Conservation (phyloP, 2,888 invertebrate genomes). For the Tetragonisca angustula region DNA sequence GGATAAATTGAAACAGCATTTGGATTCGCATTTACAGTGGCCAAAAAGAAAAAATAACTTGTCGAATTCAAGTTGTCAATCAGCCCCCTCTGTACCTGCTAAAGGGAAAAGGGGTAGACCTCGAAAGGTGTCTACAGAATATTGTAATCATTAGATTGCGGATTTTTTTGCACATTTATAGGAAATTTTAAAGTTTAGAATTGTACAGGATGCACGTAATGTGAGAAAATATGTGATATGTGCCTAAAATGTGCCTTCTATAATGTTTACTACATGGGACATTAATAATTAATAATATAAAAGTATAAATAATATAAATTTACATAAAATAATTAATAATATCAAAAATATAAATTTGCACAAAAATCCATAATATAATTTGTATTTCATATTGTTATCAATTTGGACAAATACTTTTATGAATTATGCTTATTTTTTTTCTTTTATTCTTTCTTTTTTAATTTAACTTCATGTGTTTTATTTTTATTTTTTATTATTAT, state of each 20-base stretch:
- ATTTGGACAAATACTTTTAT: not conserved
- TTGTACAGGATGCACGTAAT: too few species aligned
- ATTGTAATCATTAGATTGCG: too few species aligned
- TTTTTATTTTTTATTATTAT: not conserved
- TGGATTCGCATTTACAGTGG: slow-evolving; percentile 81
- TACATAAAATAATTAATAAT: too few species aligned
- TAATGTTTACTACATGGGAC: too few species aligned
- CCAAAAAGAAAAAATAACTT: slow-evolving; percentile 72
- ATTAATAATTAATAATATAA: too few species aligned
- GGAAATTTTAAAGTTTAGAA: too few species aligned
- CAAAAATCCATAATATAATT: not conserved
- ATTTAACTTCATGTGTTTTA: not conserved
- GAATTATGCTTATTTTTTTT: not conserved
- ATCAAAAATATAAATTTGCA: too few species aligned
- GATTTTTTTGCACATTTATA: too few species aligned
- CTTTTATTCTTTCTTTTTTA: not conserved
- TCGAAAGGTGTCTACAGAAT: slow-evolving; percentile 71
- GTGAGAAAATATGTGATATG: too few species aligned
- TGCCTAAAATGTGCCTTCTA: too few species aligned
- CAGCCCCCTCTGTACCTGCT: slow-evolving; percentile 58
- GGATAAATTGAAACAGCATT: slow-evolving; percentile 89
- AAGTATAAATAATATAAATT: too few species aligned
- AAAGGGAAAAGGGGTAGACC: slow-evolving; percentile 81
- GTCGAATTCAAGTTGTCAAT: slow-evolving; percentile 49
- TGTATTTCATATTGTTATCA: not conserved